These are phyloP conservation scores for Cyprinodon variegatus DNA, from an alignment of 2,113 vertebrate species.

Conservation along the genomic window DNA sequence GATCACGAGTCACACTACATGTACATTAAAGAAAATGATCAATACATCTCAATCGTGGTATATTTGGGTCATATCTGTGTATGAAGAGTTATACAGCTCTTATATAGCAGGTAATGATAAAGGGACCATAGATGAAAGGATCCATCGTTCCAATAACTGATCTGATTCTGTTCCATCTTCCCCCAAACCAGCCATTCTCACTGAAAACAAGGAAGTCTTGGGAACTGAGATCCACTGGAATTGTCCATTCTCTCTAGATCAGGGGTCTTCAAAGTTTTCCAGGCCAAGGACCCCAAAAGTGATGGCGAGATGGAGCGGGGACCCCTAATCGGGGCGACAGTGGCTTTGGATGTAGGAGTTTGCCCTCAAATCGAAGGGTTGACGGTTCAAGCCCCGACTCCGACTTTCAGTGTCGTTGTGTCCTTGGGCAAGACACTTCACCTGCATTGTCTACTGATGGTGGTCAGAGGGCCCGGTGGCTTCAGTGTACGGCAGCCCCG, in stretches of 20 bases:
- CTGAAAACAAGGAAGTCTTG: background rate
- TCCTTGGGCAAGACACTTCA: too few species aligned
- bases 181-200: background rate
- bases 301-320: too few species aligned
- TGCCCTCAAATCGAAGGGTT: too few species aligned
- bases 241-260: conserved; percentile 2
- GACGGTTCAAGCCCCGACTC: too few species aligned
- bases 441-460: too few species aligned
- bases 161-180: background rate
- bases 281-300: too few species aligned
- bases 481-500: too few species aligned
- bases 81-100: conserved; percentile 1
- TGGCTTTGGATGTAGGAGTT: too few species aligned
- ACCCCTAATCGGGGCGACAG: too few species aligned
- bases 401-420: too few species aligned
- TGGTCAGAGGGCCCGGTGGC: too few species aligned
- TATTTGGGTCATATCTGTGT: background rate
- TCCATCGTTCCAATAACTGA: conserved; percentile 34
- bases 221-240: background rate
- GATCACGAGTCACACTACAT: conserved; percentile 23
- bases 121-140: conserved; percentile 17
- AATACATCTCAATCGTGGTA: conserved; percentile 1
- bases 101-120: conserved; percentile 12
- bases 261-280: too few species aligned
- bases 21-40: conserved; percentile 22